Evolutionary conservation across 2,888 invertebrate species (phyloP), one percentile per base, ranked within the genome.

Genomic region (Leptodirus hochenwartii): DNA sequence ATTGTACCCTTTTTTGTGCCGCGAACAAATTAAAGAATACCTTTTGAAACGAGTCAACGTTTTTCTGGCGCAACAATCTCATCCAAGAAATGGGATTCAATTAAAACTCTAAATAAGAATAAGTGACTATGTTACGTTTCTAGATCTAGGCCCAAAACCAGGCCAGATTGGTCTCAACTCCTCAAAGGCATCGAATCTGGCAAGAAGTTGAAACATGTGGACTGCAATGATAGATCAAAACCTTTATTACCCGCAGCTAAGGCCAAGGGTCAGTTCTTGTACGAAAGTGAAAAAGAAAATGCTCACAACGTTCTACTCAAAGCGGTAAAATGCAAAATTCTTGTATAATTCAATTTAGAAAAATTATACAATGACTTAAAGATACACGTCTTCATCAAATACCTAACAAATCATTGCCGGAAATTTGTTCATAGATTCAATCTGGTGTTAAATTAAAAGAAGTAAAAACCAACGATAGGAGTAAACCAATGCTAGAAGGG

Each of bases 131-230:
- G 17, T 15, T 31, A 15, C 20, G 25, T 30, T 37, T 37, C 15
- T 34, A 64, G 63, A 47, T 59, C 75, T 41, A 63, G 82, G 41
- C 82, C 85, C 1, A 64, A 84, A 39, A 72, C 65, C 47, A 67
- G 85, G 40, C 87, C 87, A 0, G 87, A 87, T 50, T 87, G 85
- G 85, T 78, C 71, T 10, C 71, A 75, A 43, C 77, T 87, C 75
- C 79, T 87, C 74, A 84, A 85, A 52, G 87, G 87, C 53, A 79
- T 87, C n/a, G 84, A 85, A 49, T 60, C 68, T 38, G 81, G 82
- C 27, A 73, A 54, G 45, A 78, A 75, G 47, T 57, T 87, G 38
- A 75, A 71, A 46, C 77, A 85, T 47, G 82, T 87, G 27, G 67
- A 75, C 43, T 82, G 82, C 54, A 85, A 87, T 54, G 87, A 87